Conservation (phyloP, 2,113 vertebrate genomes). For the Dendrocopos noguchii region DNA sequence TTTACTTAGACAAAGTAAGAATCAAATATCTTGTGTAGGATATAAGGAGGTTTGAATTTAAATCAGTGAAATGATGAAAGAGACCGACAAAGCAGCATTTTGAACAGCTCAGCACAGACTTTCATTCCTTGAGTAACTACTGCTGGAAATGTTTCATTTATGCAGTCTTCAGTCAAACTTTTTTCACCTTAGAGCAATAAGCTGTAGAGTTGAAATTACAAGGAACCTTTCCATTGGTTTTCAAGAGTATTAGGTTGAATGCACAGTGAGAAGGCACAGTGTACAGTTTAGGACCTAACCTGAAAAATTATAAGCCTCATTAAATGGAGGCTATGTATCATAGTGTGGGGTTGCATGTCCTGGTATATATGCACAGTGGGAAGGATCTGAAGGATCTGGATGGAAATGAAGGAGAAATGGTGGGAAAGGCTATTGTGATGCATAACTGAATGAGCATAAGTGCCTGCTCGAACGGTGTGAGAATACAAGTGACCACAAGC, state of each 20-base stretch:
- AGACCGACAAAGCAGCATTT: not conserved
- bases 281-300: not conserved
- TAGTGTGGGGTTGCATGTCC: not conserved
- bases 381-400: not conserved
- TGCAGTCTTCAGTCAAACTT: not conserved
- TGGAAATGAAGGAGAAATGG: not conserved
- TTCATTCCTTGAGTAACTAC: not conserved
- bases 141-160: conserved; percentile 20
- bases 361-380: not conserved
- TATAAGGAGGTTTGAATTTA: conserved; percentile 21
- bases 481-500: not conserved
- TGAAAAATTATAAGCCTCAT: not conserved
- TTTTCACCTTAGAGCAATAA: not conserved
- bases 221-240: not conserved
- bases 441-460: not conserved
- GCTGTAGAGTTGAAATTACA: not conserved
- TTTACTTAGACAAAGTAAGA: conserved; percentile 33
- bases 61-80: conserved; percentile 19
- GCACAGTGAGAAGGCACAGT: not conserved
- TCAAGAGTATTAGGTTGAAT: not conserved
- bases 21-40: conserved; percentile 8
- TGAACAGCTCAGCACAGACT: conserved; percentile 2
- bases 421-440: not conserved
- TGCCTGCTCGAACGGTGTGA: not conserved
- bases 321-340: not conserved